Conservation (phyloP, 1,140 invertebrate species). For the Spodoptera frugiperda region DNA sequence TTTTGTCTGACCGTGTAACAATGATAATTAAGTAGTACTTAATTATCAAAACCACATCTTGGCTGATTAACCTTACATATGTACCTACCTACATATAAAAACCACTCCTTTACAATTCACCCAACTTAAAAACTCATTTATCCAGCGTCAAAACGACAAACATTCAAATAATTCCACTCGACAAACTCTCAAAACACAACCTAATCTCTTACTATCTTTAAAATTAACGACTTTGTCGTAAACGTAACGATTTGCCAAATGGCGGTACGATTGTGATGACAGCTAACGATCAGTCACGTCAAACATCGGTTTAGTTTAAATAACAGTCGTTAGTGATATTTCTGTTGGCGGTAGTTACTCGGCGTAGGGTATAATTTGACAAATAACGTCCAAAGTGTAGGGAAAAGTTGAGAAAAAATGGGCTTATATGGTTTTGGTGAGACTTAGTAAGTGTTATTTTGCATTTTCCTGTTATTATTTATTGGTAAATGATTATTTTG, state of each 20-base stretch:
- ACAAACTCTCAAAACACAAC: neutral
- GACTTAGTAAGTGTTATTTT: no score
- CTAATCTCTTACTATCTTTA: neutral
- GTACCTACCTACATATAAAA: no score
- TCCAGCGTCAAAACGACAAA: neutral
- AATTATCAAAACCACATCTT: no score
- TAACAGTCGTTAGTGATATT: slow-evolving; percentile 2
- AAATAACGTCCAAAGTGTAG: neutral
- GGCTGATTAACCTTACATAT: no score
- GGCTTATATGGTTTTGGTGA: no score
- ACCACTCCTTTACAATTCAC: no score
- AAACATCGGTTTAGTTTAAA: neutral
- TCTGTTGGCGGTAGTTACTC: neutral
- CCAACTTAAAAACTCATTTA: neutral
- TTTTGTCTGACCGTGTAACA: no score
- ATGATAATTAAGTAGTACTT: no score
- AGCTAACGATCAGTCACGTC: neutral
- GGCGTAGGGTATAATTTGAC: neutral
- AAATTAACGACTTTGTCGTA: slow-evolving; percentile 7
- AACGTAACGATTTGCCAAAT: neutral
- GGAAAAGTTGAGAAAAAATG: neutral
- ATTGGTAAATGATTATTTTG: no score
- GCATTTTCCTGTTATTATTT: no score
- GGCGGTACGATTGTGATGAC: slow-evolving; percentile 5
- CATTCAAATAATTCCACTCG: neutral